These are phyloP conservation scores for Micrasema longulum DNA, from an alignment of 1,140 invertebrate species.

Conservation along the genomic window DNA sequence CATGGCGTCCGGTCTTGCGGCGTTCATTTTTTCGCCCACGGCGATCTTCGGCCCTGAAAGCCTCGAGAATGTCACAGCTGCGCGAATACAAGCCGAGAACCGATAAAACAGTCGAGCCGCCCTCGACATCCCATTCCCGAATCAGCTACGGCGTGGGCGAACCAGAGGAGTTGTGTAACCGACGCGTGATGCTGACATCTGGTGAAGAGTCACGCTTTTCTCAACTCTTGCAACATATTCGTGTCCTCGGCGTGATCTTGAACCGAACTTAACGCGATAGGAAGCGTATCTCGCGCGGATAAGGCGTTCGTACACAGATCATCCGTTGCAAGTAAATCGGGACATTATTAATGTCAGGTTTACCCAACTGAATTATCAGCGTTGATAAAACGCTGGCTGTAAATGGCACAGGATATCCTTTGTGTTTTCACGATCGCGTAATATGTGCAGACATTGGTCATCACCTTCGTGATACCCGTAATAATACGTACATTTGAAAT, in stretches of 20 bases:
- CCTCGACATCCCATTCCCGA: constrained; percentile 4
- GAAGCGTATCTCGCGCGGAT: no score
- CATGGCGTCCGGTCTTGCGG: constrained; percentile 7
- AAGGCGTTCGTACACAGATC: no score
- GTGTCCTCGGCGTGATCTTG: no score
- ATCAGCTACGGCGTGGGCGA: constrained; percentile 1
- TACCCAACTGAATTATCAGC: no score
- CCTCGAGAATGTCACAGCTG: constrained; percentile 15
- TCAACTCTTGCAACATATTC: no score
- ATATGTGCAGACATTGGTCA: constrained; percentile 1
- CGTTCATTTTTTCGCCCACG: constrained; percentile 23
- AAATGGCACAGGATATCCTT: constrained; percentile 18
- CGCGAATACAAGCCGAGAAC: neutral
- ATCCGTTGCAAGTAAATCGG: no score
- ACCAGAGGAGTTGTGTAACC: neutral
- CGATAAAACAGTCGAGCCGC: neutral
- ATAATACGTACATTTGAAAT: no score
- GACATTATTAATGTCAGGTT: no score
- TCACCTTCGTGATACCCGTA: constrained; percentile 4
- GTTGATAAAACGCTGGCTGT: no score
- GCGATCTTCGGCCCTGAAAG: constrained; percentile 17
- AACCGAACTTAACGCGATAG: no score
- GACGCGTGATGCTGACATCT: neutral
- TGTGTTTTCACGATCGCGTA: constrained; percentile 22
- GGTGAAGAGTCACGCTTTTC: constrained; percentile 2